Conservation (phyloP, 92 coral and sea anemone species). For the Zoanthus sansibaricus region DNA sequence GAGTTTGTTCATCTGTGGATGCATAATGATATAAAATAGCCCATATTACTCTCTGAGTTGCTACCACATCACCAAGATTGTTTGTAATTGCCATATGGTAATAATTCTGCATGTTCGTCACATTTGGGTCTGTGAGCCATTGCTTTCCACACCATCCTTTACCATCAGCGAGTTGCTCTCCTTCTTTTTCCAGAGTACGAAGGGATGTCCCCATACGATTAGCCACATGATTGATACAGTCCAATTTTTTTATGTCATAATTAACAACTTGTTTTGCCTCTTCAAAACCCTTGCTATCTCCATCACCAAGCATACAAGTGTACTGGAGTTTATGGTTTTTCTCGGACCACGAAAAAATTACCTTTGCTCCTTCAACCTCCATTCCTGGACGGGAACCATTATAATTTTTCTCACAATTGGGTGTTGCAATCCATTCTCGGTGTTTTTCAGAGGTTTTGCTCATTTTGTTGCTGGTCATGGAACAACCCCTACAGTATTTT, state of each 20-base stretch:
- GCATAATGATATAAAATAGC: conserved; percentile 13
- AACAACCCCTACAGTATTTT: neutral
- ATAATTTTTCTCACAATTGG: neutral
- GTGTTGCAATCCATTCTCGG: neutral
- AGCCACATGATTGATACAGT: neutral
- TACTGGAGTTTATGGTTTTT: neutral
- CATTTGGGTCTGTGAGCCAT: neutral
- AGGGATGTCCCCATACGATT: neutral
- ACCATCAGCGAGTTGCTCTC: neutral
- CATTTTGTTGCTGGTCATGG: neutral
- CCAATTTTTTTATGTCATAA: neutral
- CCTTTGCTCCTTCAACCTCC: neutral
- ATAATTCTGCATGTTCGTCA: conserved; percentile 6
- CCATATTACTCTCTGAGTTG: neutral
- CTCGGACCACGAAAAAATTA: neutral
- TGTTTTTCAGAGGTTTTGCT: neutral
- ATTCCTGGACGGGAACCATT: neutral
- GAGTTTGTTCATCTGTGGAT: conserved; percentile 24
- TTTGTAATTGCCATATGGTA: neutral
- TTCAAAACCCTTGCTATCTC: neutral
- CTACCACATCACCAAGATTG: conserved; percentile 14
- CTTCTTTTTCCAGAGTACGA: neutral
- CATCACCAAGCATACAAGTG: neutral
- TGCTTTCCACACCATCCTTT: neutral
- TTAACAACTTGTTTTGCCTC: neutral